These are phyloP conservation scores for Calameuta filiformis DNA, from an alignment of 2,888 invertebrate genomes.

Conservation along the genomic window DNA sequence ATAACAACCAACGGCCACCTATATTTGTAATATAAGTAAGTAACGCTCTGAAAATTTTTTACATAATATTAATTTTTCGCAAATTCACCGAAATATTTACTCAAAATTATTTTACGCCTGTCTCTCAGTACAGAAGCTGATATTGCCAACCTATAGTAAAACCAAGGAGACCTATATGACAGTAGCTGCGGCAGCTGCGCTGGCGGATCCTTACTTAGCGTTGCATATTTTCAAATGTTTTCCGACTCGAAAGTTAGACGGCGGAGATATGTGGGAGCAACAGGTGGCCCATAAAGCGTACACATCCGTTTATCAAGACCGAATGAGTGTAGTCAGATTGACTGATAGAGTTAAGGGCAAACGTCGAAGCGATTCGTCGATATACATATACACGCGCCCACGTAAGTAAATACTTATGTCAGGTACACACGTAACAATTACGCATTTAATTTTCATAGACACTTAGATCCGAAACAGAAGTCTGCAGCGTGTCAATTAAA, in stretches of 20 bases:
- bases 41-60: too few species aligned
- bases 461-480: too few species aligned
- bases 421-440: too few species aligned
- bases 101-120: conserved; percentile 6
- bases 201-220: neutral
- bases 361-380: conserved; percentile 29
- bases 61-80: too few species aligned
- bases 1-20: neutral
- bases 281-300: conserved; percentile 66
- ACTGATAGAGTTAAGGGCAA: conserved; percentile 62
- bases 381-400: neutral
- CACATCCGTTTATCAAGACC: conserved; percentile 66
- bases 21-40: too few species aligned
- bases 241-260: conserved; percentile 13
- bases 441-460: too few species aligned
- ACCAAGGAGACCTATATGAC: too few species aligned
- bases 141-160: too few species aligned
- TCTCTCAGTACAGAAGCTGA: too few species aligned
- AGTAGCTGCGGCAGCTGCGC: too few species aligned
- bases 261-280: conserved; percentile 43
- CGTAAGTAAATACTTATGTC: neutral
- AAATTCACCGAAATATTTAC: too few species aligned
- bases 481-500: too few species aligned
- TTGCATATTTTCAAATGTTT: conserved; percentile 16
- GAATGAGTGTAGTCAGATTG: conserved; percentile 66